phyloP scores from a whole-genome alignment of 2,888 invertebrate genomes.

The Cantharis lateralis region DNA sequence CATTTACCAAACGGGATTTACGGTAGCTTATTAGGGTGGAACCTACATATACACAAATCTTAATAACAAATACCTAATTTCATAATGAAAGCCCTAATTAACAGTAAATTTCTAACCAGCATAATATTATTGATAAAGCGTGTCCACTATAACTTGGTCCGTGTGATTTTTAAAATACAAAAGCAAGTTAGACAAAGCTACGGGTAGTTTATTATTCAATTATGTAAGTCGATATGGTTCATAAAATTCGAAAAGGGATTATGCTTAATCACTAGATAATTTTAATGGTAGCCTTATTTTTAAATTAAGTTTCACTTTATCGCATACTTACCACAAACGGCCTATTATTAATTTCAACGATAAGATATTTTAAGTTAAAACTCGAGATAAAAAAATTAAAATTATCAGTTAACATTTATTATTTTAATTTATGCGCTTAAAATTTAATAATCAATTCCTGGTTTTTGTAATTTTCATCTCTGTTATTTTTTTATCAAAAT shows the following conservation, averaged over 20 bases:
- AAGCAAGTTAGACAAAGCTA: background rate
- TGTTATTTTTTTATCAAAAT: no score
- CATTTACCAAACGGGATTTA: background rate
- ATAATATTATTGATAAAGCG: conserved; percentile 10
- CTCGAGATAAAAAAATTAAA: background rate
- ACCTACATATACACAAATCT: conserved; percentile 5
- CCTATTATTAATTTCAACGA: background rate
- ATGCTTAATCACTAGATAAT: background rate
- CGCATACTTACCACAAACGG: background rate
- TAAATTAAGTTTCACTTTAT: background rate
- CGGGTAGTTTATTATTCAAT: conserved; percentile 3
- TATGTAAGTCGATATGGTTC: background rate
- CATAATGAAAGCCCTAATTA: conserved; percentile 1
- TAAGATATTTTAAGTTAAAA: background rate
- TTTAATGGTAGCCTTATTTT: background rate
- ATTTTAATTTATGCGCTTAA: background rate
- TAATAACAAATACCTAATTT: background rate
- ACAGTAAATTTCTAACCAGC: conserved; percentile 3
- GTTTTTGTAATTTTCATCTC: background rate
- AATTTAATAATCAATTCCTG: background rate
- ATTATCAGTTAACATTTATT: background rate
- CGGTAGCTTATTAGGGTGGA: background rate
- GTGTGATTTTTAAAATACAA: conserved; percentile 3
- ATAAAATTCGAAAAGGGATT: background rate
- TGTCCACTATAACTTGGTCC: conserved; percentile 5